These are phyloP conservation scores for Montipora capricornis DNA, from an alignment of 64 coral and sea anemone species.

Conservation along the genomic window DNA sequence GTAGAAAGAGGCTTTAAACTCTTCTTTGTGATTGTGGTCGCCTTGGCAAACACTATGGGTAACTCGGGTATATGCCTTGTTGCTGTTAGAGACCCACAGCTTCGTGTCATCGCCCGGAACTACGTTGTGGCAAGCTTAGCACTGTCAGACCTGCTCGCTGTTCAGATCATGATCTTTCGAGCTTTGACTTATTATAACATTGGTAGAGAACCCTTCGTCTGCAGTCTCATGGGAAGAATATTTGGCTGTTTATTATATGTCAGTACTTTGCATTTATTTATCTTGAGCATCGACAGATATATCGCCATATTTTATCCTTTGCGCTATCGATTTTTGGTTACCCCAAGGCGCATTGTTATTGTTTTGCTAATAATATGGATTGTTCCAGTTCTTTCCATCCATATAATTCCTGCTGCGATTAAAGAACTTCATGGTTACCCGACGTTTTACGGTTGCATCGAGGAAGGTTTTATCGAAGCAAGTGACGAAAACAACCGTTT, in stretches of 20 bases:
- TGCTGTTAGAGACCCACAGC: conserved; percentile 56
- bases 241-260: conserved; percentile 60
- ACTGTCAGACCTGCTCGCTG: conserved; percentile 55
- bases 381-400: conserved; percentile 49
- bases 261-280: conserved; percentile 81
- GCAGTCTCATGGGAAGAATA: conserved; percentile 39
- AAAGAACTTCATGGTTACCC: background rate
- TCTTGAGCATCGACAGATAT: conserved; percentile 74
- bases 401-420: conserved; percentile 22
- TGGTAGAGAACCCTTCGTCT: conserved; percentile 11
- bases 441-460: conserved; percentile 42
- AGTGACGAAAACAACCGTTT: conserved; percentile 9
- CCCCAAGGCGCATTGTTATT: conserved; percentile 25
- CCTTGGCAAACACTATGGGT: conserved; percentile 39
- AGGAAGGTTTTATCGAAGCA: background rate
- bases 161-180: conserved; percentile 45
- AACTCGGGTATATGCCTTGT: conserved; percentile 65
- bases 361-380: conserved; percentile 69
- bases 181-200: conserved; percentile 16
- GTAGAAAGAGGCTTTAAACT: conserved; percentile 12
- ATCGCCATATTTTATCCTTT: conserved; percentile 87
- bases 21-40: conserved; percentile 21
- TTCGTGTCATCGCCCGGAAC: conserved; percentile 52
- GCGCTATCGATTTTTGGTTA: conserved; percentile 64
- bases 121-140: conserved; percentile 68